These are phyloP conservation scores for Threskiornis aethiopicus DNA, from an alignment of 2,797 vertebrate genomes.

Conservation along the genomic window DNA sequence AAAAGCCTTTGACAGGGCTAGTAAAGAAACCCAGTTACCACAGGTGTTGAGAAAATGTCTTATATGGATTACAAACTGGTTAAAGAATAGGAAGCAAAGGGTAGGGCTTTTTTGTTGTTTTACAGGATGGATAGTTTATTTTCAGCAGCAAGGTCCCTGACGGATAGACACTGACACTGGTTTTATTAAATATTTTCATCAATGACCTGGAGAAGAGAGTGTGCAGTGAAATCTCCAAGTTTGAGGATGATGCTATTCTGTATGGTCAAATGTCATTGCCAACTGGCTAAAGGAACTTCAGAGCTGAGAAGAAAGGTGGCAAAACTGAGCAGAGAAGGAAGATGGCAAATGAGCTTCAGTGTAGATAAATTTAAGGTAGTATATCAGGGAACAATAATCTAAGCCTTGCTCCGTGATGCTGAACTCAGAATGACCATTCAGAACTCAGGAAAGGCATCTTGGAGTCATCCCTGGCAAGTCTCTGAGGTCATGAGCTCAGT, in stretches of 20 bases:
- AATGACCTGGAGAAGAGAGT: neutral
- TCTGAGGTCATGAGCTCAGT: neutral
- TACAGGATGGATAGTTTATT: neutral
- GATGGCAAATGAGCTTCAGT: neutral
- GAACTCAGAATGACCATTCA: neutral
- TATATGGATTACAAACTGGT: neutral
- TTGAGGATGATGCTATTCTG: neutral
- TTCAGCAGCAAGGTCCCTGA: neutral
- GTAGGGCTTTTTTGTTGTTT: neutral
- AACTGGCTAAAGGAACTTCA: neutral
- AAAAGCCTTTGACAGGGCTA: neutral
- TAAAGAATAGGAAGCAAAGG: neutral
- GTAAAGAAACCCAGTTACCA: neutral
- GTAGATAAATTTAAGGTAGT: neutral
- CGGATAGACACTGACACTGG: neutral
- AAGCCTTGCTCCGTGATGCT: neutral
- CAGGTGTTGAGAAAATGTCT: neutral
- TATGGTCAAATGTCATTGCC: neutral
- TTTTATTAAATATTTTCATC: slow-evolving; percentile 15
- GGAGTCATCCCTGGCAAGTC: neutral
- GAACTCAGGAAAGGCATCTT: neutral
- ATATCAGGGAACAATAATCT: neutral
- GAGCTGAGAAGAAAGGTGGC: neutral
- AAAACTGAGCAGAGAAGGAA: neutral
- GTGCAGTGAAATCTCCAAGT: neutral